These are phyloP conservation scores for Paguma larvata DNA, from an alignment of 2,797 vertebrate species.

Conservation along the genomic window DNA sequence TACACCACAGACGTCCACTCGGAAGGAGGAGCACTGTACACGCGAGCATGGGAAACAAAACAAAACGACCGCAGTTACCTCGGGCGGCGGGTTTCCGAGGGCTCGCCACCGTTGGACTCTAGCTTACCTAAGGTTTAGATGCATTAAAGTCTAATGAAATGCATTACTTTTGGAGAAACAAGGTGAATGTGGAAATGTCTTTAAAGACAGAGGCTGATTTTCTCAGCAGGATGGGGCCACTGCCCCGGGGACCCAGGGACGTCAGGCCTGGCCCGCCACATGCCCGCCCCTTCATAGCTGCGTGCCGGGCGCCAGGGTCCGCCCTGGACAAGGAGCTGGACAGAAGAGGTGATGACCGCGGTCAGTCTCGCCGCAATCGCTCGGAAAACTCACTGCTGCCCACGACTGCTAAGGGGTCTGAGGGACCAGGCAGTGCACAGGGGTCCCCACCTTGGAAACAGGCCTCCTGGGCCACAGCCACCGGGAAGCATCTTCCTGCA, in stretches of 20 bases:
- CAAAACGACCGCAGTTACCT: fast-evolving
- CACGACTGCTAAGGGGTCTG: fast-evolving
- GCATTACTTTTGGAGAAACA: background rate
- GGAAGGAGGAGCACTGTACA: background rate
- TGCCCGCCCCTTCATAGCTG: fast-evolving
- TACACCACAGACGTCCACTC: background rate
- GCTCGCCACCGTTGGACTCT: fast-evolving
- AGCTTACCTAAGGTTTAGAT: fast-evolving
- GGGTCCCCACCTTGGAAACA: background rate
- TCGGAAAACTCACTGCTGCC: background rate
- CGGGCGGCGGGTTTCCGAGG: fast-evolving
- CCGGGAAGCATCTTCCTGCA: fast-evolving
- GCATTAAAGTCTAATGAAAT: fast-evolving
- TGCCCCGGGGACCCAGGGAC: fast-evolving
- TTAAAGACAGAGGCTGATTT: fast-evolving
- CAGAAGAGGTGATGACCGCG: fast-evolving
- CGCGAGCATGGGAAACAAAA: background rate
- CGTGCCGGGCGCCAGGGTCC: fast-evolving
- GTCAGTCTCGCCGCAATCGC: fast-evolving
- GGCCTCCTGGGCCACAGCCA: background rate
- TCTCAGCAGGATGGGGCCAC: fast-evolving
- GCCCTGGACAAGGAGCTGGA: fast-evolving
- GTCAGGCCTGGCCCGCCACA: fast-evolving
- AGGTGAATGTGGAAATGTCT: fast-evolving
- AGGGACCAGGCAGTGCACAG: fast-evolving